A percentile compares a stretch with the other conserved stretches of the same genome.
Evolutionary conservation across 2,113 vertebrate species (phyloP).

Genomic region (Ardeotis arabs): DNA sequence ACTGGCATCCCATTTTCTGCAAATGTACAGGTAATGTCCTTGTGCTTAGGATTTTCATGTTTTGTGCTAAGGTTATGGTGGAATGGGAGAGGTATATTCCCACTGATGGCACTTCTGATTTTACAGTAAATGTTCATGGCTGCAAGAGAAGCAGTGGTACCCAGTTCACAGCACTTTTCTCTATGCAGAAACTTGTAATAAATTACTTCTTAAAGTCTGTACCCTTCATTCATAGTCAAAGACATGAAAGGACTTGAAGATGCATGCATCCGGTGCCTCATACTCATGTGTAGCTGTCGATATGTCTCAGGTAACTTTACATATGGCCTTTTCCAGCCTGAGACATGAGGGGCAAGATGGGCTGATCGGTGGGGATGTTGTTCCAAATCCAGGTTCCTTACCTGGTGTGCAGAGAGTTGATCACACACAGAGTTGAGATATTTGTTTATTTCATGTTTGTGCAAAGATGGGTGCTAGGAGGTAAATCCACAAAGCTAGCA

Average conservation of each 20-base stretch:
- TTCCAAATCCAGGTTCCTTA: too few species aligned
- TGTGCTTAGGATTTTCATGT: not conserved
- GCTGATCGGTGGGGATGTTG: not conserved
- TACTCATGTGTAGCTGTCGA: not conserved
- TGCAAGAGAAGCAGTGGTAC: not conserved
- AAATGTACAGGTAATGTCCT: not conserved
- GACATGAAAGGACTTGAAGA: not conserved
- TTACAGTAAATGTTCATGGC: not conserved
- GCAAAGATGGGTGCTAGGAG: too few species aligned
- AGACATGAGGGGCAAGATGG: not conserved
- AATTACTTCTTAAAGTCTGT: not conserved
- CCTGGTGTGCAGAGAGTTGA: too few species aligned
- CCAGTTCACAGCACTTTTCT: not conserved
- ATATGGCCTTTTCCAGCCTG: not conserved
- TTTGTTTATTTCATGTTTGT: too few species aligned
- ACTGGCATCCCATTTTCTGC: not conserved
- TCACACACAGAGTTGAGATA: too few species aligned
- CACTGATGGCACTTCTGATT: not conserved
- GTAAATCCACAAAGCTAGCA: too few species aligned
- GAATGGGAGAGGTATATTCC: not conserved
- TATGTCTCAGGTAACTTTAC: not conserved
- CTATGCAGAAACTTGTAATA: not conserved
- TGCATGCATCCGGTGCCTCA: not conserved
- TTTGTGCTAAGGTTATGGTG: not conserved
- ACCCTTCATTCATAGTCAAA: not conserved